Conservation (phyloP, 2,797 vertebrate species). For the Melanitta fusca region DNA sequence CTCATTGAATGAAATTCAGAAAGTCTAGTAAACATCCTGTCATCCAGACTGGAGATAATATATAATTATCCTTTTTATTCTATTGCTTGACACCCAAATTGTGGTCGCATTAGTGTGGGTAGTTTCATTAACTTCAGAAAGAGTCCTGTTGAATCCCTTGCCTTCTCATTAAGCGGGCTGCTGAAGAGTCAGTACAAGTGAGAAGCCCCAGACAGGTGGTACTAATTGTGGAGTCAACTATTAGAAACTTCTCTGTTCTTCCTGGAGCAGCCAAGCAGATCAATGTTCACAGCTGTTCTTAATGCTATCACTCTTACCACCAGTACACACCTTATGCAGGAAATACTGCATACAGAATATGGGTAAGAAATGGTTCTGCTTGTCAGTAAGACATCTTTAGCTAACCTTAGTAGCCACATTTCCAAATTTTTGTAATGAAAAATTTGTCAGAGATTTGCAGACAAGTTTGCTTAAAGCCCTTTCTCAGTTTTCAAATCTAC, state of each 20-base stretch:
- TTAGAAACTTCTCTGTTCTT: constrained; percentile 45
- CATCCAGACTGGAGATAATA: constrained; percentile 12
- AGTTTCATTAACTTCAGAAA: constrained; percentile 66
- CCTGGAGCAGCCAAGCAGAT: constrained; percentile 37
- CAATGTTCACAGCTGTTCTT: constrained; percentile 70
- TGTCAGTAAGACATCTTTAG: constrained; percentile 64
- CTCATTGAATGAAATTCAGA: constrained; percentile 29
- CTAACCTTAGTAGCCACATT: constrained; percentile 47
- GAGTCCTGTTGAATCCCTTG: constrained; percentile 20
- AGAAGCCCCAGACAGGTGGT: constrained; percentile 70
- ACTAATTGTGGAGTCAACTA: constrained; percentile 36
- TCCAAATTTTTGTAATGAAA: constrained; percentile 58
- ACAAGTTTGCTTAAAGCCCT: constrained; percentile 60
- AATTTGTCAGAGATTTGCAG: constrained; percentile 55
- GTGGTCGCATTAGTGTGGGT: background rate
- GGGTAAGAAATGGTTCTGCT: constrained; percentile 59
- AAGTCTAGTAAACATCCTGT: constrained; percentile 25
- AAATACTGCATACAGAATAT: constrained; percentile 30
- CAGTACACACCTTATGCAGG: constrained; percentile 43
- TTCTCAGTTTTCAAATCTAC: constrained; percentile 53
- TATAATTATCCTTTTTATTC: constrained; percentile 51
- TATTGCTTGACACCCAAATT: constrained; percentile 14
- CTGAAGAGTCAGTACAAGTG: constrained; percentile 46
- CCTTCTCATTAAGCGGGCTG: constrained; percentile 41
- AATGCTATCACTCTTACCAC: constrained; percentile 31